These are phyloP conservation scores for Sinelater perroti DNA, from an alignment of 2,888 invertebrate genomes.

Conservation along the genomic window DNA sequence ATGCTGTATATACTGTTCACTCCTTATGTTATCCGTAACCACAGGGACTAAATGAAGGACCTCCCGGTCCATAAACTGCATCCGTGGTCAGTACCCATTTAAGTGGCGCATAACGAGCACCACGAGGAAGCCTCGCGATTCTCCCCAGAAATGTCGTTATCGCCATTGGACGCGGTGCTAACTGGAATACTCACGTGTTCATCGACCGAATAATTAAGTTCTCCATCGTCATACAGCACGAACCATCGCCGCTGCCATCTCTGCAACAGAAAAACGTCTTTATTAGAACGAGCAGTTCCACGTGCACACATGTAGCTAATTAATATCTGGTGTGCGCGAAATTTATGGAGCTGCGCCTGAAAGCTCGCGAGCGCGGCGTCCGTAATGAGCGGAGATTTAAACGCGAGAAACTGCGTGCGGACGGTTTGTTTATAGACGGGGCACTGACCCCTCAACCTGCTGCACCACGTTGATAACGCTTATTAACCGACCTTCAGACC, in stretches of 20 bases:
- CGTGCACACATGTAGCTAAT: constrained; percentile 27
- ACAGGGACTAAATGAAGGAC: too few relatives aligned
- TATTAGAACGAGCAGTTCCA: constrained; percentile 23
- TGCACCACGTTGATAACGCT: constrained; percentile 28
- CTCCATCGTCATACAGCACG: constrained; percentile 96
- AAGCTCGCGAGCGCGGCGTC: constrained; percentile 15
- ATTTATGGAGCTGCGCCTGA: constrained; percentile 22
- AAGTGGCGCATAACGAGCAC: too few relatives aligned
- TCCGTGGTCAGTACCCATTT: too few relatives aligned
- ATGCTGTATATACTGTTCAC: too few relatives aligned
- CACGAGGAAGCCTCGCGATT: too few relatives aligned
- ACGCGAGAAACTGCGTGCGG: constrained; percentile 16
- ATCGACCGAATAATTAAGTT: constrained; percentile 95
- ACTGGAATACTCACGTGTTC: constrained; percentile 87
- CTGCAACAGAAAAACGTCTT: constrained; percentile 68
- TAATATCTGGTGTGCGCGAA: constrained; percentile 26
- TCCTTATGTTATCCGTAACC: too few relatives aligned
- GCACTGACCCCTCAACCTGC: constrained; percentile 33
- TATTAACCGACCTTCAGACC: constrained; percentile 27
- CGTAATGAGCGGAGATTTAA: constrained; percentile 26
- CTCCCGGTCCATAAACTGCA: too few relatives aligned
- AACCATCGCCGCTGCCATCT: constrained; percentile 99
- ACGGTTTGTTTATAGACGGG: constrained; percentile 30
- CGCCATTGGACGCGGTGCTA: too few relatives aligned
- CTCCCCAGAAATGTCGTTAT: too few relatives aligned